These are phyloP conservation scores for Aptenodytes forsteri DNA, from an alignment of 2,113 vertebrate genomes.

Conservation along the genomic window DNA sequence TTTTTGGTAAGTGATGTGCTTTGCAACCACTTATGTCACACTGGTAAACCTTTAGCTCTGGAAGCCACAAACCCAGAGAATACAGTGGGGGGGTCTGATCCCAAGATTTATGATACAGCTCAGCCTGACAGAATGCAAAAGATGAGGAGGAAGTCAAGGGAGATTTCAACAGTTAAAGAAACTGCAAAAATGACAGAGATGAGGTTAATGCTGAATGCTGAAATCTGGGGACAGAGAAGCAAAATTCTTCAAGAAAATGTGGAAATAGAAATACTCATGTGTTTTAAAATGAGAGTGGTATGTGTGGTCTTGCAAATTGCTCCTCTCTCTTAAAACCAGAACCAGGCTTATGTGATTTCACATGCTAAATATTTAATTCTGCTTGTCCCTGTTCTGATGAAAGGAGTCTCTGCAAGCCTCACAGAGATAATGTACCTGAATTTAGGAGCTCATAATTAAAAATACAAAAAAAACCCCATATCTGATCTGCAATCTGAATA, in stretches of 20 bases:
- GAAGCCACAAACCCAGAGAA: neutral
- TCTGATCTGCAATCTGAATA: neutral
- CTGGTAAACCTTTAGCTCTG: neutral
- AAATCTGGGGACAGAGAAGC: neutral
- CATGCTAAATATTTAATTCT: neutral
- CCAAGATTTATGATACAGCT: neutral
- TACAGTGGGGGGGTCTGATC: neutral
- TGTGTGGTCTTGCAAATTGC: neutral
- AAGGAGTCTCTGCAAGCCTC: neutral
- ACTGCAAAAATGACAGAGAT: neutral
- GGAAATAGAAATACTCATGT: neutral
- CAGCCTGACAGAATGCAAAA: neutral
- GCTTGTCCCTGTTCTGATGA: neutral
- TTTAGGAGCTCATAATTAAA: neutral
- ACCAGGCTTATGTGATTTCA: neutral
- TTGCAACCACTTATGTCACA: neutral
- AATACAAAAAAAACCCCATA: neutral
- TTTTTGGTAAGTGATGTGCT: neutral
- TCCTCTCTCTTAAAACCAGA: neutral
- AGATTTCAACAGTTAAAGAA: neutral
- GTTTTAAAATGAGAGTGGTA: neutral
- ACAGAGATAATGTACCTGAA: neutral
- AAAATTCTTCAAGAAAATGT: neutral
- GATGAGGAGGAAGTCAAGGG: neutral
- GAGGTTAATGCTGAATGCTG: neutral